phyloP scores from a whole-genome alignment of 2,888 invertebrate species.

The Drosophila yooni region DNA sequence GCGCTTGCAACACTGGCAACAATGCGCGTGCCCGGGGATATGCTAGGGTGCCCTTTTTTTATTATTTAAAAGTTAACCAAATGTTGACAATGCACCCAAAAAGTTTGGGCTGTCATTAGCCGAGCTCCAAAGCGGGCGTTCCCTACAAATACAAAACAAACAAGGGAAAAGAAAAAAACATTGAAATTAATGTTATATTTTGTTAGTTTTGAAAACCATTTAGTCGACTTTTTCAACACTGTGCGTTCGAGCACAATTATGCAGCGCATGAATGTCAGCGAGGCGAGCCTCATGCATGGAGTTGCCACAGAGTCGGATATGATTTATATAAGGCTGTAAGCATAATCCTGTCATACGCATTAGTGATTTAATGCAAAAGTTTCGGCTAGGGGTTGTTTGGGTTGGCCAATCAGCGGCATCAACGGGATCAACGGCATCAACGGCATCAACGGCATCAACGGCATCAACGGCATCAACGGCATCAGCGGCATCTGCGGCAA shows the following conservation, averaged over 20 bases:
- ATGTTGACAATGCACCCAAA: slow-evolving; percentile 21
- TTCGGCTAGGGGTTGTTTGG: slow-evolving; percentile 20
- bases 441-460: neutral
- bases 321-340: slow-evolving; percentile 71
- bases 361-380: slow-evolving; percentile 75
- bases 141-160: neutral
- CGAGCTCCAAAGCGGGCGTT: neutral
- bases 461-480: slow-evolving; percentile 25
- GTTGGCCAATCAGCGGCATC: slow-evolving; percentile 5
- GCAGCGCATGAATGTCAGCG: neutral
- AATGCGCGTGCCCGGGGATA: slow-evolving; percentile 38
- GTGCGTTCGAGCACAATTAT: neutral
- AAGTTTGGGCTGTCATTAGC: slow-evolving; percentile 40
- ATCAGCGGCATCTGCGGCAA: slow-evolving; percentile 42
- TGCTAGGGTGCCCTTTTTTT: slow-evolving; percentile 2
- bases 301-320: slow-evolving; percentile 66
- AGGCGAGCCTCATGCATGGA: slow-evolving; percentile 36
- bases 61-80: slow-evolving; percentile 23
- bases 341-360: slow-evolving; percentile 77
- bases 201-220: neutral
- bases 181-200: neutral
- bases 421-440: no score
- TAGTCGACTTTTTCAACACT: neutral
- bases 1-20: slow-evolving; percentile 62
- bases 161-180: slow-evolving; percentile 1